Base-by-base conservation (phyloP, 2,797 vertebrate species). In the Pangasius macronema region DNA sequence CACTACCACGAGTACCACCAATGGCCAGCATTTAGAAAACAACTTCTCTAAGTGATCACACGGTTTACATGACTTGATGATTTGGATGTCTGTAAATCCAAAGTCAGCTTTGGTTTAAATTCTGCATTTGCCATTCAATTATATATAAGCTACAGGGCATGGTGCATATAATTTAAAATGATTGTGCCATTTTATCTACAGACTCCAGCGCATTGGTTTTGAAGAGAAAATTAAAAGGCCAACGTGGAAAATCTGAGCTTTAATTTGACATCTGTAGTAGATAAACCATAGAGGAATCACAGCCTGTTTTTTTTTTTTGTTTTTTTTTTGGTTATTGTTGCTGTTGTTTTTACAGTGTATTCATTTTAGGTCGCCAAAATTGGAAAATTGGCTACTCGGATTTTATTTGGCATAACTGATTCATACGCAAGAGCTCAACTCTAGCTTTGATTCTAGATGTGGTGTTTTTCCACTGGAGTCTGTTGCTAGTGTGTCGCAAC, bases 301-400 rank as follows among this genome's bases (percentile, higher is more conserved):
- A 33, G 63, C n/a, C 30, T 42, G 33, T 1, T 39, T 33, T 1
- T 55, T 77, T 46, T 27, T 51, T 18, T 76, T 49, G 9, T 2
- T 11, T 39, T 39, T n/a, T n/a, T n/a, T n/a, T n/a, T n/a, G n/a
- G 39, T 27, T 51, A 18, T 76, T 49, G 9, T 0, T 10, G 5
- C 7, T 42, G 1, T 70, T 59, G 24, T 59, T 24, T 73, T 55
- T 33, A 27, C 36, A n/a, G 39, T 67, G 10, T 68, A 68, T 83
- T 83, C 63, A 36, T 83, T 83, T 83, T 36, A 5, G 24, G 11
- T 82, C 57, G 30, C 59, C 59, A 20, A 83, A 68, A 83, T 68
- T 53, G 30, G 46, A 68, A 83, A 68, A 83, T 51, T 14, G 63
- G 82, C 63, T 53, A 22, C 18, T 68, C n/a, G 0, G n/a, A 22